A percentile compares a stretch with the other conserved stretches of the same genome.
phyloP scores from a whole-genome alignment of 2,797 vertebrate genomes.

The Delichon dasypus region DNA sequence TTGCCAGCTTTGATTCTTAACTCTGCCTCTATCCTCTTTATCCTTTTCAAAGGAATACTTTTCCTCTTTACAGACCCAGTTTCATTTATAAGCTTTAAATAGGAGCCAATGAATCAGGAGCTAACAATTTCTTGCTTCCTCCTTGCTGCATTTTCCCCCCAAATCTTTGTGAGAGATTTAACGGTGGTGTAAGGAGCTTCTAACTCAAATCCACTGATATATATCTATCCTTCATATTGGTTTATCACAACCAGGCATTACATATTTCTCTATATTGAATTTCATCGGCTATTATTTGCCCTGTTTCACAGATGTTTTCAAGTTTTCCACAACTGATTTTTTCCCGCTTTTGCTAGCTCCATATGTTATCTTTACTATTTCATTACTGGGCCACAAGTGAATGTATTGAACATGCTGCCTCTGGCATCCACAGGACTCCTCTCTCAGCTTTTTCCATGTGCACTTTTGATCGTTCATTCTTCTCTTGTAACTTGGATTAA shows the following conservation, averaged over 20 bases:
- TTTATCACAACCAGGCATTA: background rate
- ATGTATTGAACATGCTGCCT: background rate
- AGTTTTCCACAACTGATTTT: background rate
- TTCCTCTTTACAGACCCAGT: conserved; percentile 1
- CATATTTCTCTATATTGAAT: background rate
- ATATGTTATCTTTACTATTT: background rate
- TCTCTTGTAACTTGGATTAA: background rate
- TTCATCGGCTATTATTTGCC: background rate
- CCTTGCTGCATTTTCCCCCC: background rate
- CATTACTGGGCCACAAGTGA: background rate
- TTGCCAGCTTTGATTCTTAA: conserved; percentile 16
- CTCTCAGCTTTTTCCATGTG: background rate
- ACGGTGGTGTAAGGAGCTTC: background rate
- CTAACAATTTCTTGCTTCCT: background rate
- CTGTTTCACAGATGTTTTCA: background rate
- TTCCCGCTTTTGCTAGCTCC: background rate
- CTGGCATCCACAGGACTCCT: background rate
- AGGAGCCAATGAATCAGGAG: background rate
- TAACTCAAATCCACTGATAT: background rate
- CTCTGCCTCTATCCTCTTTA: conserved; percentile 13
- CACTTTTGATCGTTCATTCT: background rate
- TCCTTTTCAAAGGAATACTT: conserved; percentile 25
- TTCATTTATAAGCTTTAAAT: conserved; percentile 15
- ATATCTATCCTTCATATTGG: background rate
- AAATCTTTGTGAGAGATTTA: background rate